phyloP scores from a whole-genome alignment of 2,888 invertebrate genomes.

The Blastobasis lacticolella region DNA sequence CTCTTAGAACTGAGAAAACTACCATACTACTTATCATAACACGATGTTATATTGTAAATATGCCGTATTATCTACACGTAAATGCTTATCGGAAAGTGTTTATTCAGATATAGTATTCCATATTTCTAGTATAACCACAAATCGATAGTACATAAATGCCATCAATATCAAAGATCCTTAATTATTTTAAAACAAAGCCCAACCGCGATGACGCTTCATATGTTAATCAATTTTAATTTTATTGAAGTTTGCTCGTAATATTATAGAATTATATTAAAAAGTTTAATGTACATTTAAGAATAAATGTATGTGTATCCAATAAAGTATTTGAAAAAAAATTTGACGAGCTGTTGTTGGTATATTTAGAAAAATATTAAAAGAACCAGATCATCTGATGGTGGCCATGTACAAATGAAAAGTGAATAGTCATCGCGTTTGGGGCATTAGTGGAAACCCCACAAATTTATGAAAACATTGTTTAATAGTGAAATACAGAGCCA shows the following conservation, averaged over 20 bases:
- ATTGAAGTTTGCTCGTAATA: constrained; percentile 71
- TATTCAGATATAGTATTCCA: constrained; percentile 44
- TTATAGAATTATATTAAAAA: constrained; percentile 72
- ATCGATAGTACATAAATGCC: constrained; percentile 66
- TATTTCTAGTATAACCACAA: constrained; percentile 64
- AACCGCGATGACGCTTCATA: constrained; percentile 57
- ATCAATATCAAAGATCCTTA: constrained; percentile 67
- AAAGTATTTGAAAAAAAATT: constrained; percentile 50
- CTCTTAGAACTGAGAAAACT: constrained; percentile 36
- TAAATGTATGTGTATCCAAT: constrained; percentile 50
- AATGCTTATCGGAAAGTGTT: constrained; percentile 54
- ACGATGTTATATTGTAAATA: constrained; percentile 55
- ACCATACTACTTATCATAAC: constrained; percentile 38
- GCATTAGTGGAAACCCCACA: constrained; percentile 44
- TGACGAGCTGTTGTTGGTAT: constrained; percentile 72
- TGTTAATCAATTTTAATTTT: constrained; percentile 73
- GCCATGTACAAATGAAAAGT: constrained; percentile 78
- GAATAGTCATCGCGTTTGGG: constrained; percentile 47
- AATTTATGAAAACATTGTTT: constrained; percentile 55
- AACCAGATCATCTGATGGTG: constrained; percentile 82
- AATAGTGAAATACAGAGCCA: constrained; percentile 70
- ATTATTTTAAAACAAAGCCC: constrained; percentile 41
- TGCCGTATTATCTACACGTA: constrained; percentile 43
- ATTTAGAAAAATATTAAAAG: constrained; percentile 70
- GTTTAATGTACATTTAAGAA: constrained; percentile 56